A percentile compares a stretch with the other conserved stretches of the same genome.
Conservation (phyloP, 2,113 vertebrate genomes). For the Megaceryle maxima region DNA sequence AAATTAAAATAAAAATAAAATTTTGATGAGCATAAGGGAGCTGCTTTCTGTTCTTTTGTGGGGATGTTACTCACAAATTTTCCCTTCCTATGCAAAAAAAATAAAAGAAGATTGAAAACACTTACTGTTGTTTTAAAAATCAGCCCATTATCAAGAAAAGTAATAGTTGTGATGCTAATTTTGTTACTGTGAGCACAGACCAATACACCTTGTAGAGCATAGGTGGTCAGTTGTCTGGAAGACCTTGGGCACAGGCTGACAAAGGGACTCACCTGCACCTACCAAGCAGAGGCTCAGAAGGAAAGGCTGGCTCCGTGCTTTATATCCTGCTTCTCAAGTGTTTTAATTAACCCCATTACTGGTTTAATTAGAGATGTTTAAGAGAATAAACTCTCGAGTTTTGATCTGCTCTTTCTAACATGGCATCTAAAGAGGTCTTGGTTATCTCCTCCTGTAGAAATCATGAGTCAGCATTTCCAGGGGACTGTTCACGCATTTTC, state of each 20-base stretch:
- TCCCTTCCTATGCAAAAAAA: background rate
- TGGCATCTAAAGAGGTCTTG: background rate
- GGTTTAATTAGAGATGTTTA: background rate
- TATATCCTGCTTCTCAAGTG: background rate
- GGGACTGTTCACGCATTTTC: background rate
- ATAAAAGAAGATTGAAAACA: background rate
- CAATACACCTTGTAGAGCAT: background rate
- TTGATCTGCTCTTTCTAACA: background rate
- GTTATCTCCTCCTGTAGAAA: background rate
- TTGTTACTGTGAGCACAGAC: background rate
- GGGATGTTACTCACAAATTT: background rate
- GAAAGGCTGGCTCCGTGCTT: background rate
- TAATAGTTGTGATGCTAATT: background rate
- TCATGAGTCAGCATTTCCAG: background rate
- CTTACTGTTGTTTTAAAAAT: background rate
- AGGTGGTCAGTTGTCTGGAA: background rate
- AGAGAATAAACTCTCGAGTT: background rate
- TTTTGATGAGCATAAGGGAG: background rate
- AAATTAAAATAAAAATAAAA: conserved; percentile 36
- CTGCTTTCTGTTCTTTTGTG: background rate
- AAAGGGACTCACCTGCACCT: background rate
- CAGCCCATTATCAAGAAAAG: background rate
- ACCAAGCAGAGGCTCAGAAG: background rate
- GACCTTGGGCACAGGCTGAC: background rate
- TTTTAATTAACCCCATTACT: conserved; percentile 15